These are phyloP conservation scores for Notothenia rossii DNA, from an alignment of 2,113 vertebrate genomes.

Conservation along the genomic window DNA sequence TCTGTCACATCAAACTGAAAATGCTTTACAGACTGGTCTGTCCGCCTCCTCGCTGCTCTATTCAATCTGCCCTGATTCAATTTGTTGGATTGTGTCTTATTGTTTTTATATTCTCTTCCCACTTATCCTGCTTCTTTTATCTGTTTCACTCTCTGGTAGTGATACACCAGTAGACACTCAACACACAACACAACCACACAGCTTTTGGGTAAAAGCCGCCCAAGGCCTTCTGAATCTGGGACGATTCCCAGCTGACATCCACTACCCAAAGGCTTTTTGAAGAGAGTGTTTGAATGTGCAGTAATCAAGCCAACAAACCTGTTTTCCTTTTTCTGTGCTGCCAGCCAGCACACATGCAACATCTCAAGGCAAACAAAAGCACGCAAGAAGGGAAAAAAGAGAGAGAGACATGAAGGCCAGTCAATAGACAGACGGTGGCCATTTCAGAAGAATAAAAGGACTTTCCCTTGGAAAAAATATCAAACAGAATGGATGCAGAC, in stretches of 20 bases:
- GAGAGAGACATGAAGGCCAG: slow-evolving; percentile 32
- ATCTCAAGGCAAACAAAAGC: slow-evolving; percentile 60
- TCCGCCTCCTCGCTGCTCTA: background rate
- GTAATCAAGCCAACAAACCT: slow-evolving; percentile 61
- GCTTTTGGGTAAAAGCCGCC: slow-evolving; percentile 44
- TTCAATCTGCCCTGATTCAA: background rate
- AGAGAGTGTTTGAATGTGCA: slow-evolving; percentile 51
- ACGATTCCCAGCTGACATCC: slow-evolving; percentile 65
- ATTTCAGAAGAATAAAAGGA: background rate
- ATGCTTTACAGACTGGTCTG: slow-evolving; percentile 17
- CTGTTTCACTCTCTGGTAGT: background rate
- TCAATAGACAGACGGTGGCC: slow-evolving; percentile 6
- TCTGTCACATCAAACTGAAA: slow-evolving; percentile 42
- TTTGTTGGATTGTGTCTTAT: background rate
- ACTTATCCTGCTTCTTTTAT: background rate
- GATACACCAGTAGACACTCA: slow-evolving; percentile 7
- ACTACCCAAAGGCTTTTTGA: slow-evolving; percentile 42
- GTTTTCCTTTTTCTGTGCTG: slow-evolving; percentile 44
- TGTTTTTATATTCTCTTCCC: background rate
- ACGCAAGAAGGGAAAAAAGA: slow-evolving; percentile 8
- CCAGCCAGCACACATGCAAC: slow-evolving; percentile 54
- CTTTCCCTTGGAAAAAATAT: background rate
- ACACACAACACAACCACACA: slow-evolving; percentile 29
- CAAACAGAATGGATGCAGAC: background rate
- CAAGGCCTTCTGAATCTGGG: slow-evolving; percentile 63